These are phyloP conservation scores for Motacilla tschutschensis DNA, from an alignment of 2,113 vertebrate species.

Conservation along the genomic window DNA sequence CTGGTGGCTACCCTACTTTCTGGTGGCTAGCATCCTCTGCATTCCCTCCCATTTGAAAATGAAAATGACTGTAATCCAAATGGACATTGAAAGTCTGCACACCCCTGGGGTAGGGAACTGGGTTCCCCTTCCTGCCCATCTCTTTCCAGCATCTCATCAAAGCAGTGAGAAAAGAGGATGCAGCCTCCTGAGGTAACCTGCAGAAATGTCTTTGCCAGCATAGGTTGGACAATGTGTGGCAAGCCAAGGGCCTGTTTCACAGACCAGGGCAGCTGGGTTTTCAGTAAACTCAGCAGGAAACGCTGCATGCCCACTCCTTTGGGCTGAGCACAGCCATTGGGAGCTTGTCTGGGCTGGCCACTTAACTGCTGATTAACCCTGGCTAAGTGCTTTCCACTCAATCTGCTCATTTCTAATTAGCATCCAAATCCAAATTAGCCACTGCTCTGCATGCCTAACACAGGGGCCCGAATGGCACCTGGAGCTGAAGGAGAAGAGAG, in stretches of 20 bases:
- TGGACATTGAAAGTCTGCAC: not conserved
- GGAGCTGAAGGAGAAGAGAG: not conserved
- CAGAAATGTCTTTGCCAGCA: not conserved
- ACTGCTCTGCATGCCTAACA: not conserved
- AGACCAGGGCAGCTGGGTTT: not conserved
- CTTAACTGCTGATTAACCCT: slow-evolving; percentile 63
- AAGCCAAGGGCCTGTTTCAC: not conserved
- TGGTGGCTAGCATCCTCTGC: not conserved
- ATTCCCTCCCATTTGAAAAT: not conserved
- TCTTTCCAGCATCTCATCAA: not conserved
- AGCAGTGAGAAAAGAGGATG: not conserved
- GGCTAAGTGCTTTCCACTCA: slow-evolving; percentile 38
- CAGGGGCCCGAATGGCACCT: not conserved
- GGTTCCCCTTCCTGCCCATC: not conserved
- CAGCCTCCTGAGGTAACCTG: not conserved
- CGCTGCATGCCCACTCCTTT: rapidly evolving
- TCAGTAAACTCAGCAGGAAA: not conserved
- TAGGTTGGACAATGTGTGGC: not conserved
- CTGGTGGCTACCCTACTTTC: not conserved
- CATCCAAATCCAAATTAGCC: slow-evolving; percentile 60
- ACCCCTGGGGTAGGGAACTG: not conserved
- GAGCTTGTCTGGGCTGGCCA: slow-evolving; percentile 9
- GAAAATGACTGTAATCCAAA: not conserved
- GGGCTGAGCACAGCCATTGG: not conserved
- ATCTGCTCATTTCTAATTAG: slow-evolving; percentile 57